phyloP scores from a whole-genome alignment of 2,888 invertebrate species.

The Zootermopsis nevadensis region DNA sequence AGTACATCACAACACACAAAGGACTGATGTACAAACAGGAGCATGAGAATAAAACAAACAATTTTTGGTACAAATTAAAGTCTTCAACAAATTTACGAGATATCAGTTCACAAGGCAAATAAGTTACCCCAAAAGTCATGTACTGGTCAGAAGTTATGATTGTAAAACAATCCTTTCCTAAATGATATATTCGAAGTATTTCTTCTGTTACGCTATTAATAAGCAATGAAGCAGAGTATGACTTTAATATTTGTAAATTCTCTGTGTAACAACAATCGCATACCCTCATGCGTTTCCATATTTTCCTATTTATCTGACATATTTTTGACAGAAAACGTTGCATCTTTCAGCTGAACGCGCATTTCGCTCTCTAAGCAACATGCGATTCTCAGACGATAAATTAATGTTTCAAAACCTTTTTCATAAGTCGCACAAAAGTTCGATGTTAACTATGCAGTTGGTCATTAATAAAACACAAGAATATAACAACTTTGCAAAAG shows the following conservation, averaged over 20 bases:
- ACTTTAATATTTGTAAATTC: conserved; percentile 1
- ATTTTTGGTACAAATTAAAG: too few relatives aligned
- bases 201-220: not conserved
- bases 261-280: not conserved
- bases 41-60: too few relatives aligned
- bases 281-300: not conserved
- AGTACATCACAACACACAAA: too few relatives aligned
- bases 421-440: conserved; percentile 32
- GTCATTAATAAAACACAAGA: not conserved
- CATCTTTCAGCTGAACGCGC: conserved; percentile 1
- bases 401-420: conserved; percentile 11
- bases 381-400: not conserved
- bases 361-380: not conserved
- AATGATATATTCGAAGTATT: not conserved
- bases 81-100: too few relatives aligned
- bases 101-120: too few relatives aligned
- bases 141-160: too few relatives aligned
- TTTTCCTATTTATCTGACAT: conserved; percentile 2
- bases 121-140: too few relatives aligned
- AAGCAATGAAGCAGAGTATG: too few relatives aligned
- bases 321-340: not conserved
- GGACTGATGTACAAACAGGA: too few relatives aligned
- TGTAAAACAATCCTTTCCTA: too few relatives aligned
- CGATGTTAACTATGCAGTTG: not conserved
- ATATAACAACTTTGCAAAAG: conserved; percentile 23